phyloP scores from a whole-genome alignment of 2,888 invertebrate genomes.

The Phrixothrix hirtus region DNA sequence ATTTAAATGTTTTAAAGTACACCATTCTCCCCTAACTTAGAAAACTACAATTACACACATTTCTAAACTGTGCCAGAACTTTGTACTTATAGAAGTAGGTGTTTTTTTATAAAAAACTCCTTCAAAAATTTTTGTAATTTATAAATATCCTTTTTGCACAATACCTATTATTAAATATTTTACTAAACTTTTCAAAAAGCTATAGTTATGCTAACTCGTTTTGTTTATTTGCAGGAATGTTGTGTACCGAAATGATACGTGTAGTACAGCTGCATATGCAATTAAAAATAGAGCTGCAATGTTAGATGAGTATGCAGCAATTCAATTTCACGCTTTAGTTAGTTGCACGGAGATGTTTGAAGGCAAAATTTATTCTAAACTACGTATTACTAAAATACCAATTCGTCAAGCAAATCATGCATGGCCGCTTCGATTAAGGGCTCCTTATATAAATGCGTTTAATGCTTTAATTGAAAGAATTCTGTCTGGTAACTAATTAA shows the following conservation, averaged over 20 bases:
- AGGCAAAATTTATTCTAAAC: conserved; percentile 8
- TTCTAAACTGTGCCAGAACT: too few species aligned
- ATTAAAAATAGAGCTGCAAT: conserved; percentile 26
- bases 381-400: conserved; percentile 29
- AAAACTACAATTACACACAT: too few species aligned
- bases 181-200: too few species aligned
- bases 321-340: conserved; percentile 26
- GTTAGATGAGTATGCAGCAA: conserved; percentile 24
- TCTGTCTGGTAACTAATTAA: conserved; percentile 23
- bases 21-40: too few species aligned
- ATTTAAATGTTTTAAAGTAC: too few species aligned
- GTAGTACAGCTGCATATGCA: conserved; percentile 22
- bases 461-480: conserved; percentile 28
- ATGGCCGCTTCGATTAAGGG: conserved; percentile 30
- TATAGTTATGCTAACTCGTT: too few species aligned
- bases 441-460: conserved; percentile 32
- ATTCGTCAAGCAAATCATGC: conserved; percentile 30
- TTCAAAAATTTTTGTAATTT: too few species aligned
- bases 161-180: too few species aligned
- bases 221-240: too few species aligned
- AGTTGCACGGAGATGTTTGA: conserved; percentile 12
- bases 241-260: conserved; percentile 17
- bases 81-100: too few species aligned
- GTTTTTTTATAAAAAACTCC: too few species aligned
- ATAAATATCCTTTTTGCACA: too few species aligned